Percentiles rank a stretch among this genome's conserved stretches.
phyloP scores from a whole-genome alignment of 1,140 invertebrate genomes.

The Eriocheir sinensis region DNA sequence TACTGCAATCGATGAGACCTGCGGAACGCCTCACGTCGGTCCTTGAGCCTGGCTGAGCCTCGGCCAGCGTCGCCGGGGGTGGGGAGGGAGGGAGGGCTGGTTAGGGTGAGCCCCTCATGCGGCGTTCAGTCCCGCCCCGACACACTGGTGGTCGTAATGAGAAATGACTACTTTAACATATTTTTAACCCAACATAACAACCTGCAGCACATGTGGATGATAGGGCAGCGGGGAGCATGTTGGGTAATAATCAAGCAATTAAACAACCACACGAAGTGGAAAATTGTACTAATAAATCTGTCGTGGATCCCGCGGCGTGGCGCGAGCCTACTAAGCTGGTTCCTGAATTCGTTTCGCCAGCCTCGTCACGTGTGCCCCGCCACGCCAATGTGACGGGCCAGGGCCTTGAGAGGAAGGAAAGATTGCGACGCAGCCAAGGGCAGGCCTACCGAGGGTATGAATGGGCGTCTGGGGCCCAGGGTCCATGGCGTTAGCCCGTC shows the following conservation, averaged over 20 bases:
- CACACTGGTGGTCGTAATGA: not conserved
- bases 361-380: not conserved
- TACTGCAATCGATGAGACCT: constrained; percentile 13
- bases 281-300: not conserved
- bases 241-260: not conserved
- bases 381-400: not conserved
- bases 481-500: not conserved
- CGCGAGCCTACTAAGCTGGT: not conserved
- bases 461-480: not conserved
- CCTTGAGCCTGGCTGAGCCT: not conserved
- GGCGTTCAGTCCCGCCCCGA: not conserved
- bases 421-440: not conserved
- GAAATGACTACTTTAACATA: not conserved
- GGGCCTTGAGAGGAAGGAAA: not conserved
- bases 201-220: constrained; percentile 7
- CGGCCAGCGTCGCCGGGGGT: not conserved
- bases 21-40: not conserved
- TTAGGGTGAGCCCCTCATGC: not conserved
- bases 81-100: not conserved
- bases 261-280: constrained; percentile 14
- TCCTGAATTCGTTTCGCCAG: not conserved
- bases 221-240: not conserved
- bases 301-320: not conserved
- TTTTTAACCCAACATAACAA: constrained; percentile 13
- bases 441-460: constrained; percentile 3